Conservation (phyloP, 2,113 vertebrate genomes). For the Prionailurus bengalensis region DNA sequence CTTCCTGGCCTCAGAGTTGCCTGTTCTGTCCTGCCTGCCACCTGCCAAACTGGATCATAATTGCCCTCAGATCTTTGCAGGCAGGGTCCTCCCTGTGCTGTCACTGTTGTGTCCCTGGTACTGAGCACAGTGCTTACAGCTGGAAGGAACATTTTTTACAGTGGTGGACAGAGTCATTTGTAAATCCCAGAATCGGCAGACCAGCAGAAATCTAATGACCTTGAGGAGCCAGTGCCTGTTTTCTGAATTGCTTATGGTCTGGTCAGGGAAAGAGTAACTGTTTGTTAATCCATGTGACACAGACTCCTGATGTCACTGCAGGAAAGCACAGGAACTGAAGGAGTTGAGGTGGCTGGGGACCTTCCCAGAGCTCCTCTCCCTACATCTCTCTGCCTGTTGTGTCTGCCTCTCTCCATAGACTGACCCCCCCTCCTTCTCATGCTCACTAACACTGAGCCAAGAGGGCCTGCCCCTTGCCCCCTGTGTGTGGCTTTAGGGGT, state of each 20-base stretch:
- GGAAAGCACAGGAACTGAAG: not conserved
- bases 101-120: not conserved
- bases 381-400: not conserved
- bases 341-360: not conserved
- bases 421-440: not conserved
- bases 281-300: not conserved
- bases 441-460: not conserved
- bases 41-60: not conserved
- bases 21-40: not conserved
- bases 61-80: not conserved
- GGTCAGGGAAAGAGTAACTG: not conserved
- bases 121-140: not conserved
- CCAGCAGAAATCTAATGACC: not conserved
- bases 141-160: not conserved
- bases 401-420: not conserved
- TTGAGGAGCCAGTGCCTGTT: accelerated
- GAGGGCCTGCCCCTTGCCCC: accelerated
- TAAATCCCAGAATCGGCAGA: not conserved
- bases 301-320: not conserved
- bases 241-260: not conserved
- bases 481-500: not conserved
- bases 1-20: not conserved
- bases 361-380: not conserved
- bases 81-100: not conserved
- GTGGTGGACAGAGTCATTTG: not conserved